Evolutionary conservation across 2,888 invertebrate species (phyloP).

Genomic region (Eristalis intricaria): DNA sequence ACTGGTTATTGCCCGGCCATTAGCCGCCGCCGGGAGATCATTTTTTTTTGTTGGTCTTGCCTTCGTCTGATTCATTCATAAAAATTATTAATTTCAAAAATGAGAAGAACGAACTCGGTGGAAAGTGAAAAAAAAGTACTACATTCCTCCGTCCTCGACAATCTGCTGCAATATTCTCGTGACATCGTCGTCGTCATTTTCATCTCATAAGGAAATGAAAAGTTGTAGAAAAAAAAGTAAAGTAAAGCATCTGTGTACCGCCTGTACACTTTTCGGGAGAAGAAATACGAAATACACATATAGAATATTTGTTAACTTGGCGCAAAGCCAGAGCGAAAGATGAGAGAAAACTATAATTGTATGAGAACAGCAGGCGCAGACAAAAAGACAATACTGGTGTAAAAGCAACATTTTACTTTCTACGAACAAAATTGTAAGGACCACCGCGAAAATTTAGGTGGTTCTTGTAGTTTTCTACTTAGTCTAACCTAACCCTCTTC

Average conservation of each 20-base stretch:
- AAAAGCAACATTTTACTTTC: too few relatives aligned
- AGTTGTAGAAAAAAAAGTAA: constrained; percentile 28
- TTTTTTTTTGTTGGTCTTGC: not conserved
- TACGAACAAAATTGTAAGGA: not conserved
- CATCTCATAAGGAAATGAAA: constrained; percentile 38
- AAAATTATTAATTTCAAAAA: constrained; percentile 58
- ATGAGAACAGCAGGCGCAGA: constrained; percentile 1
- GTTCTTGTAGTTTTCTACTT: too few relatives aligned
- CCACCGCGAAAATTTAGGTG: not conserved
- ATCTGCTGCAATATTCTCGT: not conserved
- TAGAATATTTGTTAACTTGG: constrained; percentile 59
- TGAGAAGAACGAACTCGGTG: not conserved
- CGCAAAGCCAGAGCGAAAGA: constrained; percentile 56
- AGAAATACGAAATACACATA: constrained; percentile 16
- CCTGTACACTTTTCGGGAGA: not conserved
- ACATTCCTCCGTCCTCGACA: not conserved
- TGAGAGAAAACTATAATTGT: constrained; percentile 48
- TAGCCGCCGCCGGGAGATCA: not conserved
- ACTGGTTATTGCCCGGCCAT: constrained; percentile 30
- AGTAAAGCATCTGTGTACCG: not conserved
- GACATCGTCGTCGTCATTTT: constrained; percentile 13
- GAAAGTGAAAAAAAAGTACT: constrained; percentile 2
- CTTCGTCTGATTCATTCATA: constrained; percentile 51
- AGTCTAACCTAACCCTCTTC: too few relatives aligned
- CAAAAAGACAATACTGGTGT: not conserved